Evolutionary conservation across 1,140 invertebrate species (phyloP), one percentile per base, ranked within the genome.

Genomic region (Chlorops oryzae): DNA sequence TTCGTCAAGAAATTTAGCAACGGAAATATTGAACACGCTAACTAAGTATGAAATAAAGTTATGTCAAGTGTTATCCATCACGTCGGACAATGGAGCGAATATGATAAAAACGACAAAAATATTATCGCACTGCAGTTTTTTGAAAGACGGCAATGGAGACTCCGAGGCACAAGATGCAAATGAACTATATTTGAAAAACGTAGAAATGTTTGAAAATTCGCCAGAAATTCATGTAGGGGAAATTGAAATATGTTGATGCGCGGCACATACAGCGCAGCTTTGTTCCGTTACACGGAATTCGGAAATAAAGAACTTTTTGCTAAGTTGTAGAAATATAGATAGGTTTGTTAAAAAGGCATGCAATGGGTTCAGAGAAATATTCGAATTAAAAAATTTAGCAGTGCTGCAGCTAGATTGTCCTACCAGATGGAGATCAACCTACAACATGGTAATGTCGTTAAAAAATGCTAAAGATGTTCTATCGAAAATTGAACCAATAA

Each of bases 391-490:
- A 42, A 4, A 50, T 27, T 21, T 52, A 17, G 42, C 40, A 32
- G 22, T 53, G 51, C 46, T 47, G 3, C 46, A 53, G 49, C 24
- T 49, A 17, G 46, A 53, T 22, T 49, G 47, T 35, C 52, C 52
- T 28, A 50, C 52, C 12, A 47, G 52, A 40, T 55, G 45, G 54
- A 46, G 50, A 22, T 55, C 50, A 3, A 52, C 50, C 1, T 55
- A 52, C 35, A 34, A 17, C 9, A 55, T 55, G 50, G 10, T 53
- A 22, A 25, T 46, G 6, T 7, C 43, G 17, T 43, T 54, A 23
- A 15, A 25, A 21, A 32, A 10, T 5, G 52, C 48, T 2, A 54
- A 54, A 38, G 48, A 51, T 13, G 21, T 45, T 2, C 10, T 49
- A 39, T 9, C n/a, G 24, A 44, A 49, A 32, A 39, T 40, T n/a